These are phyloP conservation scores for Coregonus suidteri DNA, from an alignment of 2,797 vertebrate genomes.

Conservation along the genomic window DNA sequence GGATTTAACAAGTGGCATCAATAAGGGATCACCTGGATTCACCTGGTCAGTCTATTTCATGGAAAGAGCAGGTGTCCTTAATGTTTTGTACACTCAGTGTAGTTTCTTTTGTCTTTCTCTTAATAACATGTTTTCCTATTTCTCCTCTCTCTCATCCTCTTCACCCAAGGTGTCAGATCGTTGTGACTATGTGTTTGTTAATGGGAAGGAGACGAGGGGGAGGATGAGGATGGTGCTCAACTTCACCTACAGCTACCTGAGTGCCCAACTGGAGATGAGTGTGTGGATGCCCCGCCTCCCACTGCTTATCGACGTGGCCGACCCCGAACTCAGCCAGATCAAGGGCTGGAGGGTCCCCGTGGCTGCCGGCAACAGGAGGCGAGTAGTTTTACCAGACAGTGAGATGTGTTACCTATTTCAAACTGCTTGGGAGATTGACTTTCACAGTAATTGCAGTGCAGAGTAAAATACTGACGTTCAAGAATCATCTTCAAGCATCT, in stretches of 20 bases:
- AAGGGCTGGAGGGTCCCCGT: slow-evolving; percentile 90
- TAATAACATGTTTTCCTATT: background rate
- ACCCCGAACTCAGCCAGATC: slow-evolving; percentile 92
- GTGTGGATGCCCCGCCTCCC: slow-evolving; percentile 92
- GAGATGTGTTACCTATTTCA: background rate
- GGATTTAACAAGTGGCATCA: too few relatives aligned
- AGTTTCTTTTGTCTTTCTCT: too few relatives aligned
- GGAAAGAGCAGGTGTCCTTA: too few relatives aligned
- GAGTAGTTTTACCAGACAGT: background rate
- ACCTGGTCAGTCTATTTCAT: too few relatives aligned
- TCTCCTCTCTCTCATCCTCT: background rate
- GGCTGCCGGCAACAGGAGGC: slow-evolving; percentile 59
- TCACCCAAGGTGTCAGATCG: slow-evolving; percentile 84
- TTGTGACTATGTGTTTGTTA: slow-evolving; percentile 91
- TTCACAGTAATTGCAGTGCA: background rate
- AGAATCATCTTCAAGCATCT: background rate
- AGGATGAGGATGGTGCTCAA: slow-evolving; percentile 81
- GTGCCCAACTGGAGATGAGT: slow-evolving; percentile 81
- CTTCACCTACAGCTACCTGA: slow-evolving; percentile 91
- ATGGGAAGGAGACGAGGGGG: slow-evolving; percentile 90
- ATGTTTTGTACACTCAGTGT: too few relatives aligned
- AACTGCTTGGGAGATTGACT: background rate
- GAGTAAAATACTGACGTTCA: background rate
- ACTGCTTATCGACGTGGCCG: slow-evolving; percentile 86
- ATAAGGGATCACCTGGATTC: too few relatives aligned